These are phyloP conservation scores for Staurois parvus DNA, from an alignment of 2,797 vertebrate species.

Conservation along the genomic window DNA sequence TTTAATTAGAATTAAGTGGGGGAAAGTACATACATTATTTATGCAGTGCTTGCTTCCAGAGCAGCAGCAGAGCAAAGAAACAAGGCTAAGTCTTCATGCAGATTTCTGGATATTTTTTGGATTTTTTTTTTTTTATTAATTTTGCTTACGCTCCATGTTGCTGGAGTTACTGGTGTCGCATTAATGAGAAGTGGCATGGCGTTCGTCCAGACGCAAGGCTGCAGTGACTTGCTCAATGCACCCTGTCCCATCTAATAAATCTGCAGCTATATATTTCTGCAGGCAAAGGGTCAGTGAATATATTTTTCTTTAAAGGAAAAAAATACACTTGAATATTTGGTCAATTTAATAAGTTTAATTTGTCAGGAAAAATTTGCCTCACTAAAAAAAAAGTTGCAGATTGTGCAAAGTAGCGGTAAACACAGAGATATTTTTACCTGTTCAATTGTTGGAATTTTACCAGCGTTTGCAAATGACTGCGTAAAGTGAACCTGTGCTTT, in stretches of 20 bases:
- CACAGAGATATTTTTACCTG: background rate
- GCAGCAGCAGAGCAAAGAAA: slow-evolving; percentile 1
- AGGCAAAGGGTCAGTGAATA: slow-evolving; percentile 24
- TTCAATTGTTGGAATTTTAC: background rate
- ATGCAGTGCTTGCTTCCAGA: background rate
- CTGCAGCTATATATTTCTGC: slow-evolving; percentile 19
- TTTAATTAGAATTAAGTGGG: background rate
- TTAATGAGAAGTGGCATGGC: slow-evolving; percentile 56
- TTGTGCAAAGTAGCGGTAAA: background rate
- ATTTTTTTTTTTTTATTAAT: slow-evolving; percentile 7
- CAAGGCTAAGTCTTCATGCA: background rate
- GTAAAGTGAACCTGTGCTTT: background rate
- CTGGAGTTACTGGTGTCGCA: slow-evolving; percentile 36
- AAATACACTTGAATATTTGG: slow-evolving; percentile 21
- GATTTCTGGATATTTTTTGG: background rate
- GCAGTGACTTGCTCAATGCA: slow-evolving; percentile 40
- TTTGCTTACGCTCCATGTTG: slow-evolving; percentile 22
- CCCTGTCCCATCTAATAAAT: slow-evolving; percentile 52
- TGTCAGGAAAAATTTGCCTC: slow-evolving; percentile 31
- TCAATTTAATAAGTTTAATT: slow-evolving; percentile 19
- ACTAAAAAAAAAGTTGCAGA: slow-evolving; percentile 2
- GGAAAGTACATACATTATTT: background rate
- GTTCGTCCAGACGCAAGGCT: slow-evolving; percentile 4
- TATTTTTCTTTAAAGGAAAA: slow-evolving; percentile 19
- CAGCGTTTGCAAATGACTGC: background rate